Evolutionary conservation across 2,797 vertebrate genomes (phyloP), one percentile per base, ranked within the genome.

Genomic region (Carapus acus): DNA sequence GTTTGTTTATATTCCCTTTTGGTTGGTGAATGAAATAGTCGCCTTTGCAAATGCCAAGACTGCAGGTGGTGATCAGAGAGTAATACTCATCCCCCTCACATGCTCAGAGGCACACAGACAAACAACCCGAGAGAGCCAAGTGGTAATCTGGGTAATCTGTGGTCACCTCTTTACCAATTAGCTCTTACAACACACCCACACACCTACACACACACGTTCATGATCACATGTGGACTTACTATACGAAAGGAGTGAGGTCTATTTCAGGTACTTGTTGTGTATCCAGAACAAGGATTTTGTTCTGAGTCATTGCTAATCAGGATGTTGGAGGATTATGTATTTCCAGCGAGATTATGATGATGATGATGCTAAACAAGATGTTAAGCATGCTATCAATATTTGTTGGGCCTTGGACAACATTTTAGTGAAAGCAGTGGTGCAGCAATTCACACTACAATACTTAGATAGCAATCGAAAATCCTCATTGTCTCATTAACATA

Each of bases 251-350:
- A 76, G 8, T 9, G 52, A 44, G 43, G n/a, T 70, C 73, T 76
- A 59, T 76, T 74, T 59, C 55, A 58, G 65, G 63, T 69, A 33
- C 31, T 33, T 78, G 77, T 67, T 82, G 57, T 72, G 68, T 43
- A 23, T 71, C 71, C 81, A 78, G 72, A 58, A 74, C 75, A 71
- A 77, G 71, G 49, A 40, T 55, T 78, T 74, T 55, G 74, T 71
- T 65, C 51, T 20, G 27, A 53, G 59, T 43, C 43, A 40, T 53
- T 6, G 21, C 61, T 70, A 73, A 78, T 79, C 53, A 33, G 69
- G 46, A 34, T 52, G 51, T 39, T 62, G 49, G 51, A 58, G 50
- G 16, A 14, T 48, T 50, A 37, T 37, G 55, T 71, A 40, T 59
- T 71, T 37, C 33, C 49, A n/a, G n/a, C n/a, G n/a, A n/a, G n/a